phyloP scores from a whole-genome alignment of 2,888 invertebrate genomes.

The Fragum fragum region DNA sequence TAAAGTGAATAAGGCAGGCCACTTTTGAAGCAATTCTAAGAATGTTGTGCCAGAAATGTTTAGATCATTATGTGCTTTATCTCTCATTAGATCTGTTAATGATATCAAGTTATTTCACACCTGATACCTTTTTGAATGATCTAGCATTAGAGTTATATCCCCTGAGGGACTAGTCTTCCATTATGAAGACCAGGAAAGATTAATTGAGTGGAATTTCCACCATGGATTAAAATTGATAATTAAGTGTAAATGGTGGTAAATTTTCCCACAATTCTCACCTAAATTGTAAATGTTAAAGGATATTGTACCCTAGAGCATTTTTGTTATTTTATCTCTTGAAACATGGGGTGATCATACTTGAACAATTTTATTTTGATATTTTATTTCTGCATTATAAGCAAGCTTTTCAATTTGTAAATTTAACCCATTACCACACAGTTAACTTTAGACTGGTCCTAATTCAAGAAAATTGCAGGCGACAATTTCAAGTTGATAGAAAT shows the following conservation, averaged over 20 bases:
- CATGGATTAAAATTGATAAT: constrained; percentile 27
- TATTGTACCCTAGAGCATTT: constrained; percentile 17
- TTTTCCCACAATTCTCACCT: not conserved
- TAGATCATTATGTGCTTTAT: constrained; percentile 3
- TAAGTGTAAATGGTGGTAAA: constrained; percentile 21
- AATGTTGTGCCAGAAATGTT: constrained; percentile 2
- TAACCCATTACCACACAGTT: no score
- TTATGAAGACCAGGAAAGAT: constrained; percentile 16
- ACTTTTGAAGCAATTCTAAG: not conserved
- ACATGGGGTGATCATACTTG: not conserved
- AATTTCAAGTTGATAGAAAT: no score
- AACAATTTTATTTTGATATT: no score
- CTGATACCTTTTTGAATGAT: constrained; percentile 13
- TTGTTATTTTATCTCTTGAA: constrained; percentile 15
- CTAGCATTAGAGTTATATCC: constrained; percentile 2
- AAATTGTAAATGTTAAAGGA: constrained; percentile 16
- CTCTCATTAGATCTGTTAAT: constrained; percentile 6
- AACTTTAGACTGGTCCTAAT: no score
- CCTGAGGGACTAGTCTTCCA: not conserved
- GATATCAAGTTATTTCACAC: constrained; percentile 21
- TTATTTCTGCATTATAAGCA: no score
- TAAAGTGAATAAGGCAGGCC: no score
- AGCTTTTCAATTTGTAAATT: no score
- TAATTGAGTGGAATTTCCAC: constrained; percentile 28
- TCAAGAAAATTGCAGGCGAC: no score